Evolutionary conservation across 2,888 invertebrate species (phyloP), one percentile per base, ranked within the genome.

Genomic region (Napeogenes sylphis): DNA sequence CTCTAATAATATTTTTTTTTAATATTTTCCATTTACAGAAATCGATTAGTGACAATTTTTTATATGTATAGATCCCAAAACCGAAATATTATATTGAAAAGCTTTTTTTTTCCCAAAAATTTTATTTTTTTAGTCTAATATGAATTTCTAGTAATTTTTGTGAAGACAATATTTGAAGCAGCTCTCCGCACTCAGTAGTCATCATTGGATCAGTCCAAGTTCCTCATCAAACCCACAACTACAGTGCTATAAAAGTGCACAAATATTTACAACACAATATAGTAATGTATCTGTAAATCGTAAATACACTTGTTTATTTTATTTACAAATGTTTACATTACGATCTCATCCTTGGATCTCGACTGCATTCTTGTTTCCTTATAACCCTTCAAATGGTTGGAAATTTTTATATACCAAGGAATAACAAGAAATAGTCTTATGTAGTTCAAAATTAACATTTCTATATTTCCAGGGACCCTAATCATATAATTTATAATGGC

Each of bases 271-370:
- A 51, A 51, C 30, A 51, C 51, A 30, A 51, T 51, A 51, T 51
- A 51, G 51, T 47, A 47, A 21, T 14, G 47, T 51, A 30, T 51
- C 51, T 51, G 51, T 51, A 51, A 56, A 56, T 56, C 65, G 62
- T 65, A 65, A 65, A 65, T 51, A 30, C 30, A 21, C 1, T 14
- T 73, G 73, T 73, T 71, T 73, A 73, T 71, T 69, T 73, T 69
- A 63, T 77, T 79, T 75, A 75, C 75, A 75, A 68, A 75, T 74
- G 81, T 81, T 83, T 83, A 81, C 77, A 71, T 75, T 79, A 75
- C 72, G 73, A 75, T 80, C 80, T 78, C 75, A 69, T 51, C 51
- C 51, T 51, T 51, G 51, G 30, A 12, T 51, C 51, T 51, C 30
- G 12, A 30, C 4, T 51, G 51, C 21, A 51, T 51, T 51, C 51